Percentiles rank a stretch among this genome's conserved stretches.
phyloP scores from a whole-genome alignment of 2,113 vertebrate genomes.

The Melanerpes aurifrons region DNA sequence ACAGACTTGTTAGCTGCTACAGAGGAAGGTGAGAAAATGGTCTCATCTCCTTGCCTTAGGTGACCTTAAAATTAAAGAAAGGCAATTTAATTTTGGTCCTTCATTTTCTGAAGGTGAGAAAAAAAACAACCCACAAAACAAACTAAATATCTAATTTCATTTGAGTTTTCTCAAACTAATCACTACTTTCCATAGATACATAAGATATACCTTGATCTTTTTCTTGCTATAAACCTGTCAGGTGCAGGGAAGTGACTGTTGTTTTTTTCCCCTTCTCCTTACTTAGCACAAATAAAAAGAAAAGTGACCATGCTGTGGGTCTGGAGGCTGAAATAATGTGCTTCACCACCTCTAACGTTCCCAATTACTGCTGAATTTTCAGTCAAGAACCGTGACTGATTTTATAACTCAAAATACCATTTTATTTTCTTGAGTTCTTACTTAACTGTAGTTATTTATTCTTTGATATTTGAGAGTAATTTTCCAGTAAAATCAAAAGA shows the following conservation, averaged over 20 bases:
- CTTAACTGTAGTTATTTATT: slow-evolving; percentile 10
- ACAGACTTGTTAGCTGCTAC: background rate
- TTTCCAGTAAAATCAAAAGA: slow-evolving; percentile 21
- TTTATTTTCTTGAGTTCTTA: slow-evolving; percentile 32
- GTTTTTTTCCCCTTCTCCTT: background rate
- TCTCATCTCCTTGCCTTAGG: background rate
- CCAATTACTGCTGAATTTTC: slow-evolving; percentile 26
- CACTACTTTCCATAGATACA: background rate
- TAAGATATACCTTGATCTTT: background rate
- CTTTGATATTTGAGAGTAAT: background rate
- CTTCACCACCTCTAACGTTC: background rate
- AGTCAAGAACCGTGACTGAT: slow-evolving; percentile 19
- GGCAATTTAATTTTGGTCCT: background rate
- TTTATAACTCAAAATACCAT: slow-evolving; percentile 25
- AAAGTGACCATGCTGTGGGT: background rate
- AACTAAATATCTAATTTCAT: background rate
- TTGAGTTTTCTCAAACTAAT: background rate
- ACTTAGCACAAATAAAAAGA: background rate
- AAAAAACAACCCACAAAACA: background rate
- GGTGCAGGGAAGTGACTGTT: background rate
- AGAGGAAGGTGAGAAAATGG: background rate
- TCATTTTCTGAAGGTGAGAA: background rate
- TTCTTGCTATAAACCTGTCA: background rate
- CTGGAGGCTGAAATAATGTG: slow-evolving; percentile 11
- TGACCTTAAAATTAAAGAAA: background rate